phyloP scores from a whole-genome alignment of 2,113 vertebrate species.

The Equus przewalskii region DNA sequence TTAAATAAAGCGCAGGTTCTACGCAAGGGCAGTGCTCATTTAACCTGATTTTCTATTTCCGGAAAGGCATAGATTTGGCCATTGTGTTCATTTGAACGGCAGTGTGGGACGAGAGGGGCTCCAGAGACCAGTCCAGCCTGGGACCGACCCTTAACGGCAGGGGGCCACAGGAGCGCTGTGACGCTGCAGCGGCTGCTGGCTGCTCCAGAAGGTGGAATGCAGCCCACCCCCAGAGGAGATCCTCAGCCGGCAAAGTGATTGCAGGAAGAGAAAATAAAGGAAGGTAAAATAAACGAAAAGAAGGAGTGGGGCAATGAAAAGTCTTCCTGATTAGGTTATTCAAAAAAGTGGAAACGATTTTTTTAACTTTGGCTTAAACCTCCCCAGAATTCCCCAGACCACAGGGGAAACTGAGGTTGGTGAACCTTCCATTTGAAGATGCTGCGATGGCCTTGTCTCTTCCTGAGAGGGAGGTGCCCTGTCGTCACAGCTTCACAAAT shows the following conservation, averaged over 20 bases:
- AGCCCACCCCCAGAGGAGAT: neutral
- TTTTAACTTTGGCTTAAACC: neutral
- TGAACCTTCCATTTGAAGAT: neutral
- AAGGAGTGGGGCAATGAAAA: neutral
- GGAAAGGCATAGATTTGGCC: neutral
- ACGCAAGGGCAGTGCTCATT: too few species aligned
- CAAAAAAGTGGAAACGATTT: neutral
- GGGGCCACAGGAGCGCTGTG: too few species aligned
- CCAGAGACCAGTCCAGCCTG: neutral
- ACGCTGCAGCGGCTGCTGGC: neutral
- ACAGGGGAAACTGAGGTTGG: neutral
- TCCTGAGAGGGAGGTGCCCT: fast-evolving
- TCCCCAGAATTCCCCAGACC: neutral
- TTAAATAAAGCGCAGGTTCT: neutral
- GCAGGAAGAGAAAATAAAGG: neutral
- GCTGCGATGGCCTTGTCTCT: neutral
- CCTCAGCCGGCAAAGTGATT: neutral
- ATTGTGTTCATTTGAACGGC: neutral
- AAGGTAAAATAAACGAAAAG: neutral
- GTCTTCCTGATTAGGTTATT: neutral
- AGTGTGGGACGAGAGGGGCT: neutral
- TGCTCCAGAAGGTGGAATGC: neutral
- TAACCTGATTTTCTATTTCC: neutral
- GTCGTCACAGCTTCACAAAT: fast-evolving
- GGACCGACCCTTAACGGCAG: neutral